Base-by-base conservation (phyloP, 1,140 invertebrate species). In the Pseudobourletiella spinata region DNA sequence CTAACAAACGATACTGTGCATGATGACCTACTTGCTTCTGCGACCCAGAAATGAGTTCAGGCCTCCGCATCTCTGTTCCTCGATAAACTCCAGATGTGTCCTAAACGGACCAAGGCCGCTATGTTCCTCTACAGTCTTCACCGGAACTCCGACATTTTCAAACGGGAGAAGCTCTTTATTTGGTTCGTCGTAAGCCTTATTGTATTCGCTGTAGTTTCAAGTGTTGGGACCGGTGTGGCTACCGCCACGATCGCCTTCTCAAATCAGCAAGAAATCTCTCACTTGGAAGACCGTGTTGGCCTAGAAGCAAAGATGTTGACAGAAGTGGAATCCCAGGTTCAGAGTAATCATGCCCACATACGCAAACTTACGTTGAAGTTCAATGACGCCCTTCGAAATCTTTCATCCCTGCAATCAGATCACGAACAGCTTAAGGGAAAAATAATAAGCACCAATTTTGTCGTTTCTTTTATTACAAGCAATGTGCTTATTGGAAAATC, bases 61-160 rank as follows among this genome's bases (percentile, higher is more conserved):
- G 32, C 42, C 1, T 59, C 46, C 32, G 2, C 46, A 1, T 4
- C 24, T 2, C 2, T 60, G 6, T 51, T 60, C 22, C 15, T 32
- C 2, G 8, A 51, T 15, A 35, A 60, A 25, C 16, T 60, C 2
- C 29, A 51, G 26, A 42, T 60, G 29, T 60, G 58, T 26, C 46
- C 58, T 1, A 24, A 6, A 28, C 20, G 14, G 14, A 55, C 20
- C 6, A 11, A n/a, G n/a, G n/a, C n/a, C n/a, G n/a, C n/a, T n/a
- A n/a, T n/a, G n/a, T n/a, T n/a, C n/a, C n/a, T n/a, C n/a, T n/a
- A n/a, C n/a, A n/a, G n/a, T n/a, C n/a, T n/a, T n/a, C n/a, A n/a
- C n/a, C n/a, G n/a, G n/a, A n/a, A n/a, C n/a, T n/a, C n/a, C n/a
- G n/a, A n/a, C n/a, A n/a, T n/a, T 22, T 28, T 26, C 51, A 11